Evolutionary conservation across 2,797 vertebrate genomes (phyloP), one percentile per base, ranked within the genome.

Genomic region (Muraenolepis orangiensis): DNA sequence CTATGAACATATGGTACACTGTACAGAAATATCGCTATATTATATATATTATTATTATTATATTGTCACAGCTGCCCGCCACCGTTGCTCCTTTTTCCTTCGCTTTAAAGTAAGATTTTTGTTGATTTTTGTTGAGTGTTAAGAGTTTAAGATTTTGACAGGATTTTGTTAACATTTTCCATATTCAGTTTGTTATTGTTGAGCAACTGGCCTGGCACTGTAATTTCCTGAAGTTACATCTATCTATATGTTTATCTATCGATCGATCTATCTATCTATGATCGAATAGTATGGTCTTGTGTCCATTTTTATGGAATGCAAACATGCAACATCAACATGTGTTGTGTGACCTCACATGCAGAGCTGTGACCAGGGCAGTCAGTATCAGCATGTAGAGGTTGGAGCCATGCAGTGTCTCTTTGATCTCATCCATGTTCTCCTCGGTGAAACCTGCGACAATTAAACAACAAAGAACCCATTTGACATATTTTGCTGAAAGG

Each of bases 381-480:
- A 98, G 79, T 2, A 95, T 94, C 78, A 99, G 78, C 77, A 98
- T 93, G 76, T 97, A 96, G 72, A 98, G 88, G 86, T 98, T 98
- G 73, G 96, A 98, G 69, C 95, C 95, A 26, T 96, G 92, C 84
- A 99, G 95, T 75, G 97, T 95, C 70, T 95, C 96, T 90, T 99
- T 99, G 42, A 99, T 96, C 87, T 98, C 97, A 79, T 99, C 97
- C 1, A 97, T 91, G 16, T 97, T 96, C 81, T 96, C 95, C 84
- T 99, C 97, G 11, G 96, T 96, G 92, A 99, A 99, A 0, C 97
- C 98, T 99, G 70, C 0, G 69, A 0, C 32, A 40, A 78, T 28
- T n/a, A n/a, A n/a, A n/a, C n/a, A 28, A 16, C 77, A 36, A 74
- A 13, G 76, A 4, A 6, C 75, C 51, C n/a, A 1, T n/a, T 57